phyloP scores from a whole-genome alignment of 2,113 vertebrate species.

The Thunnus thynnus region DNA sequence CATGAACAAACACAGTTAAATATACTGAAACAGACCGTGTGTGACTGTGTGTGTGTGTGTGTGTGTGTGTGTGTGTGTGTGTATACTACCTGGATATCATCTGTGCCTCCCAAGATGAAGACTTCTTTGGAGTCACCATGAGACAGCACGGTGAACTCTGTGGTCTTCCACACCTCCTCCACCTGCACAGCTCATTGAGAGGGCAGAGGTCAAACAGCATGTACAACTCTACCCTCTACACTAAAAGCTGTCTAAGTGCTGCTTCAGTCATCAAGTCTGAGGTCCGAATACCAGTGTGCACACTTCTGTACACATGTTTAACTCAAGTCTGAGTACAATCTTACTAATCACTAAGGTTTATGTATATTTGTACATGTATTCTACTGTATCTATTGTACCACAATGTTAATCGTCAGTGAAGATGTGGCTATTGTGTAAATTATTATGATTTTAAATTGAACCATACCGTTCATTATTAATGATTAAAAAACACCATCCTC shows the following conservation, averaged over 20 bases:
- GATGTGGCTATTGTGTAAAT: no score
- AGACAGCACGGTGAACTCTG: slow-evolving; percentile 85
- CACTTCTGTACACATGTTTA: no score
- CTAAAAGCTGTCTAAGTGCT: background rate
- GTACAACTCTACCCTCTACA: background rate
- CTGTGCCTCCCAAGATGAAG: slow-evolving; percentile 89
- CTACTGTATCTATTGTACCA: no score
- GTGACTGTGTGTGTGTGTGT: no score
- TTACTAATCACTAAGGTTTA: no score
- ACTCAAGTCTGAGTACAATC: no score
- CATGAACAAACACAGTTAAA: background rate
- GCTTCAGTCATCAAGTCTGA: background rate
- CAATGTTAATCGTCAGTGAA: no score
- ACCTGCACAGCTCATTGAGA: slow-evolving; percentile 71
- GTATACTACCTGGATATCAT: slow-evolving; percentile 87
- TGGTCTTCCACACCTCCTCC: slow-evolving; percentile 88
- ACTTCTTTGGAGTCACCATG: slow-evolving; percentile 86
- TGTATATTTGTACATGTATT: no score
- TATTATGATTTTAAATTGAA: no score
- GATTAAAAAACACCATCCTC: background rate
- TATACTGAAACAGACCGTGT: background rate
- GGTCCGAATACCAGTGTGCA: background rate
- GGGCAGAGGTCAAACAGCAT: background rate
- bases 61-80: no score
- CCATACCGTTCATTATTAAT: no score